Base-by-base conservation (phyloP, 2,888 invertebrate genomes). In the Trilocha varians region DNA sequence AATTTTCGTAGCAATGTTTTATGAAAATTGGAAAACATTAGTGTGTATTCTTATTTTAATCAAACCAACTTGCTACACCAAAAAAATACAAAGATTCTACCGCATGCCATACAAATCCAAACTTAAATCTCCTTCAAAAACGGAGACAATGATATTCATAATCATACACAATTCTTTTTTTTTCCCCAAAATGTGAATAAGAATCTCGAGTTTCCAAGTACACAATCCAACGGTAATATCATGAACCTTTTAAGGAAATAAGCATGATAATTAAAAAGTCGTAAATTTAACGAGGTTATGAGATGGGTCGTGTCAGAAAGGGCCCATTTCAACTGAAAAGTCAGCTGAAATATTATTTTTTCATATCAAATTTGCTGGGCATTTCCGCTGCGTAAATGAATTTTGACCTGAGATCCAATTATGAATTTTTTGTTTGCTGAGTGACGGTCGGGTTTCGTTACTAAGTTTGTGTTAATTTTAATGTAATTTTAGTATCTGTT, bases 281-380 rank as follows among this genome's bases (percentile, higher is more conserved):
- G 66, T 65, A 60, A 68, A 70, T 69, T 67, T 76, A 73, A 76
- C 68, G 73, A 76, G 59, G 52, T 67, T 70, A 63, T 66, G 49
- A 47, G 44, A 37, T 49, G 44, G 43, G 59, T 60, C 58, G 59
- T 59, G 68, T 62, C 64, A 58, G 38, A 4, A 25, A 25, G 25
- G 25, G 25, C 25, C 5, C 25, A 11, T 25, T 25, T 25, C 25
- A 25, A 25, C 25, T 25, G 25, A 25, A 25, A 25, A 25, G 25
- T 25, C 25, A 25, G 25, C 25, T 11, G 25, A 25, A 25, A 25
- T 25, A 25, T 25, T 25, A 25, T 25, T 25, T 25, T n/a, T 25
- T 25, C 25, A 25, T 25, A 25, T 25, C 11, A 25, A 25, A 25
- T 25, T 25, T 11, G 11, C 25, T 25, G 25, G 25, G 25, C 4